Evolutionary conservation across 2,797 vertebrate genomes (phyloP).

Genomic region (Kryptolebias ocellatus): DNA sequence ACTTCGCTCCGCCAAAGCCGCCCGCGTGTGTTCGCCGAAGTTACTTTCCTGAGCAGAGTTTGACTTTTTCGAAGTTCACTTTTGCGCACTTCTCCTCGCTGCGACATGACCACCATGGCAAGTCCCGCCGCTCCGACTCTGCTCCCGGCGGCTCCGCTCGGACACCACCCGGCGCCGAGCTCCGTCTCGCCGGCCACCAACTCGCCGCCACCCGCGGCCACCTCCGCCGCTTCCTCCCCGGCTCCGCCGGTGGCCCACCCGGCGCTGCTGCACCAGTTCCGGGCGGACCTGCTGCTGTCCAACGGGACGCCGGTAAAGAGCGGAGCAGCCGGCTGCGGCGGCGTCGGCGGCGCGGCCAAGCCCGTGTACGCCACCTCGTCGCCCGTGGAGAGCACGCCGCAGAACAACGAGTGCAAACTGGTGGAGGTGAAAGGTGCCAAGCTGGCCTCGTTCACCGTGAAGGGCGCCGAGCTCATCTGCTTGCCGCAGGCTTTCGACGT

Average conservation of each 20-base stretch:
- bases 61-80: not conserved
- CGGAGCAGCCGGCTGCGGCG: slow-evolving; percentile 58
- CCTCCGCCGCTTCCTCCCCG: slow-evolving; percentile 83
- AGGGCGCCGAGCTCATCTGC: slow-evolving; percentile 96
- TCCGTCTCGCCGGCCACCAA: slow-evolving; percentile 86
- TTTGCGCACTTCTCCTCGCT: slow-evolving; percentile 60
- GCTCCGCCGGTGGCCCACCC: slow-evolving; percentile 79
- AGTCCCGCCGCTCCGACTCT: slow-evolving; percentile 86
- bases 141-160: slow-evolving; percentile 89
- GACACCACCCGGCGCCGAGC: slow-evolving; percentile 86
- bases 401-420: slow-evolving; percentile 98
- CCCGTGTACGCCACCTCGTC: slow-evolving; percentile 96
- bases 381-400: slow-evolving; percentile 97
- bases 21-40: slow-evolving; percentile 69
- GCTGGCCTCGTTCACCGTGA: slow-evolving; percentile 97
- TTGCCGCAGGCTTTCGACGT: slow-evolving; percentile 98
- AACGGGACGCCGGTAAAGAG: slow-evolving; percentile 63
- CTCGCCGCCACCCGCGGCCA: slow-evolving; percentile 87
- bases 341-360: slow-evolving; percentile 76
- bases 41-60: slow-evolving; percentile 84
- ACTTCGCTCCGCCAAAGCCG: slow-evolving; percentile 52
- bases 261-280: slow-evolving; percentile 82
- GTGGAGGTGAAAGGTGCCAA: slow-evolving; percentile 97
- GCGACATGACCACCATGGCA: slow-evolving; percentile 89
- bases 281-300: slow-evolving; percentile 84